A percentile compares a stretch with the other conserved stretches of the same genome.
These are phyloP conservation scores for Oligia fasciuncula DNA, from an alignment of 2,888 invertebrate species.

Conservation along the genomic window DNA sequence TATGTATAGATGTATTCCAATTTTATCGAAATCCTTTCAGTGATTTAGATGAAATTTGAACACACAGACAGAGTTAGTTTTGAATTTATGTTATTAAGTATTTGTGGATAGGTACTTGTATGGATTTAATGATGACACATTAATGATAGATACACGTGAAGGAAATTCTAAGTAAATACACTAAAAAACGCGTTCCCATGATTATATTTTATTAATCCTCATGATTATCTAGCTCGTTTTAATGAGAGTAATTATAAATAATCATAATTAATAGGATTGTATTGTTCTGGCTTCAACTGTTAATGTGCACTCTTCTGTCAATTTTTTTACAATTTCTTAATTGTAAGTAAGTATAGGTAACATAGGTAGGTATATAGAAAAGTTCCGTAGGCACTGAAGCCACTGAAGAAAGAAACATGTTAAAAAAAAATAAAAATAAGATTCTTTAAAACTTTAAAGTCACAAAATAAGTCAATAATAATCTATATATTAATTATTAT, in stretches of 20 bases:
- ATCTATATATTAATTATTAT: no score
- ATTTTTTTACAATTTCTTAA: neutral
- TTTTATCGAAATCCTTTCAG: no score
- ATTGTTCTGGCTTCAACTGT: constrained; percentile 18
- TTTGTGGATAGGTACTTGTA: no score
- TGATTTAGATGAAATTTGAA: no score
- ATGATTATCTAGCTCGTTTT: neutral
- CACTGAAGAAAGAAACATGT: neutral
- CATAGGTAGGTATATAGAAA: neutral
- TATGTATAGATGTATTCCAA: no score
- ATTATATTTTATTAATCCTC: constrained; percentile 13
- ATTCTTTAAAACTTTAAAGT: neutral
- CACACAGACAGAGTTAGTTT: no score
- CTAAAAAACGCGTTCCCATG: constrained; percentile 29
- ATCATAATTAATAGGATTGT: constrained; percentile 22
- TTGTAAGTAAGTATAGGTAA: neutral
- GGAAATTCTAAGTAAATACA: neutral
- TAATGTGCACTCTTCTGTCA: neutral
- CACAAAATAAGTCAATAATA: neutral
- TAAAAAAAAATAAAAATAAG: neutral
- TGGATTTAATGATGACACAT: neutral
- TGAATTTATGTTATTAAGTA: no score
- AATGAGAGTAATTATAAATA: constrained; percentile 28
- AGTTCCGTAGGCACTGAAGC: neutral
- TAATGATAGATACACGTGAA: constrained; percentile 1